Conservation (phyloP, 2,113 vertebrate genomes). For the Marcusenius ussheri region DNA sequence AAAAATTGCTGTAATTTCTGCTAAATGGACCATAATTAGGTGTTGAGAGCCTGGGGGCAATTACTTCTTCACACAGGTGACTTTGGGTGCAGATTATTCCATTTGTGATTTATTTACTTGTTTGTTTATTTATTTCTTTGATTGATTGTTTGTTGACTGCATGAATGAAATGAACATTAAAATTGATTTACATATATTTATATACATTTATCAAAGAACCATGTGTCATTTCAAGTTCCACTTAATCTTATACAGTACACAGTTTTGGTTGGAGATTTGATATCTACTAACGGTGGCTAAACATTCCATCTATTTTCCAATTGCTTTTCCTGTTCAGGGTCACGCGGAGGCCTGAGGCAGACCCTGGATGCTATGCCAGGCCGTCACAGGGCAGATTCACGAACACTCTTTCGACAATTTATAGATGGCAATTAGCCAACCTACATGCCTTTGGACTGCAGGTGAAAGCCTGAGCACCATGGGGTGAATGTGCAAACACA, state of each 20-base stretch:
- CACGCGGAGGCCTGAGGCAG: background rate
- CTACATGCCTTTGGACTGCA: background rate
- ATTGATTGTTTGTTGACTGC: background rate
- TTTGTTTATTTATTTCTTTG: background rate
- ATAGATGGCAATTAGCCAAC: background rate
- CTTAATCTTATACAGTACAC: background rate
- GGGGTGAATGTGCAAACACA: background rate
- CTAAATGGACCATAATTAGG: background rate
- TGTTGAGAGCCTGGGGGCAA: background rate
- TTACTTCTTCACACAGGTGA: background rate
- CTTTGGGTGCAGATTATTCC: background rate
- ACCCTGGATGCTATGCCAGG: background rate
- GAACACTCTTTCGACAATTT: background rate
- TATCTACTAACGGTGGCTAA: background rate
- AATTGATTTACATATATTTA: background rate
- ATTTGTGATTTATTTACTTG: background rate
- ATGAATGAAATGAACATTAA: background rate
- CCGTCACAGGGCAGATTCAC: background rate
- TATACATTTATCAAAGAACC: background rate
- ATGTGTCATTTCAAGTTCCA: background rate
- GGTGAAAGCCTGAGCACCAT: background rate
- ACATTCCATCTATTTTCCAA: background rate
- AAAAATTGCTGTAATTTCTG: background rate
- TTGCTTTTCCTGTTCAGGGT: background rate
- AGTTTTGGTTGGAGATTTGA: background rate